phyloP scores from a whole-genome alignment of 2,113 vertebrate genomes.

The Gallinago jamesoni region DNA sequence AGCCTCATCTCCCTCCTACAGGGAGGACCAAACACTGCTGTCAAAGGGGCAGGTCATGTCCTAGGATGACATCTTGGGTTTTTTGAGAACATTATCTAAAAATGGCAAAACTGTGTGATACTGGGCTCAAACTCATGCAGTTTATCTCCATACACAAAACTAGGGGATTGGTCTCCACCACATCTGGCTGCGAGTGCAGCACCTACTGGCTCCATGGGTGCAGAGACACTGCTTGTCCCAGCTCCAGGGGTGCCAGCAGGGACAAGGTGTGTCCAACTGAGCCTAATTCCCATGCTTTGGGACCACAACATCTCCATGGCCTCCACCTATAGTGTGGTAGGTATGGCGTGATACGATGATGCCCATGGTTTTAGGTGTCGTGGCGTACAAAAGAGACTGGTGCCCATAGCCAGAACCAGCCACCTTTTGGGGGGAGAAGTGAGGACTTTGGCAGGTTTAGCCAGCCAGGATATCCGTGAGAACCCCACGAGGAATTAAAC shows the following conservation, averaged over 20 bases:
- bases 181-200: rapidly evolving
- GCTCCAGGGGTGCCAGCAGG: too few relatives aligned
- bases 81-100: too few relatives aligned
- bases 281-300: background rate
- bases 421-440: background rate
- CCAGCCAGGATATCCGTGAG: background rate
- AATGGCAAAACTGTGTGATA: background rate
- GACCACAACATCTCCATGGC: background rate
- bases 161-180: too few relatives aligned
- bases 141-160: background rate
- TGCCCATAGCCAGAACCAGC: background rate
- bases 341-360: too few relatives aligned
- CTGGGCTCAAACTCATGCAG: background rate
- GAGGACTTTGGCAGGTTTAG: background rate
- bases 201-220: background rate
- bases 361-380: background rate
- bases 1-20: background rate
- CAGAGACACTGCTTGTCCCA: background rate
- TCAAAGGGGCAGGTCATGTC: background rate
- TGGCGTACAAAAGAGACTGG: background rate
- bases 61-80: too few relatives aligned
- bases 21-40: background rate
- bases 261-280: background rate
- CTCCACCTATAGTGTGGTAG: rapidly evolving
- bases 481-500: background rate